Base-by-base conservation (phyloP, 2,797 vertebrate genomes). In the Agapornis canus region DNA sequence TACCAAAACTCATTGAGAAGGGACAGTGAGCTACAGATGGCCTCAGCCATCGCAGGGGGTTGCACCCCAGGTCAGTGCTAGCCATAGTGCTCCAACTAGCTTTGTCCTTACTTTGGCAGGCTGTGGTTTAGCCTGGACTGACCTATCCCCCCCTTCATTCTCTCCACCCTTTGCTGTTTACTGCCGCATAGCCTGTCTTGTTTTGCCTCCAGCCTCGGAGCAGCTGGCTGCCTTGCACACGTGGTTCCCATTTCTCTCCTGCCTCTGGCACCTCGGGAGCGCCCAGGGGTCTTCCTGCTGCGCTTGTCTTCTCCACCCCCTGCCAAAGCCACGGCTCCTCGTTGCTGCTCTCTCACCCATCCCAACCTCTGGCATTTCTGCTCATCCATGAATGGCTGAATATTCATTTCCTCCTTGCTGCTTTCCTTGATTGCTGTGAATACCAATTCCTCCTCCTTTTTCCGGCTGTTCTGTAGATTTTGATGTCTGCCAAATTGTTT, bases 401-500 rank as follows among this genome's bases (percentile, higher is more conserved):
- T 96, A 96, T 96, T 96, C 91, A 96, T 96, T 96, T 96, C 96
- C 91, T 91, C 90, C 90, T 92, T 95, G 94, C 88, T 54, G 52
- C 52, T 54, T 54, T n/a, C 52, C 52, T 88, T 89, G 88, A 86
- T 91, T 86, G 82, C 94, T 94, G 94, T 76, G 77, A 96, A 96
- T 96, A 96, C 94, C 94, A 92, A 96, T 96, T 96, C 94, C 94
- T 96, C 94, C 96, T 96, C 95, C 96, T 96, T 95, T 96, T 96
- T 95, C 94, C 91, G 85, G 94, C 93, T 90, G 95, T 78, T 92
- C 93, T 72, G 90, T 82, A 63, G 82, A 90, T 96, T 94, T 89
- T 86, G 63, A 90, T 92, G 90, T 91, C 93, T 95, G 96, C 95
- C 93, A 95, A 94, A 95, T 96, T 90, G 93, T 96, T 96, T 88